These are phyloP conservation scores for Varroa destructor DNA, from an alignment of 1,140 invertebrate species.

Conservation along the genomic window DNA sequence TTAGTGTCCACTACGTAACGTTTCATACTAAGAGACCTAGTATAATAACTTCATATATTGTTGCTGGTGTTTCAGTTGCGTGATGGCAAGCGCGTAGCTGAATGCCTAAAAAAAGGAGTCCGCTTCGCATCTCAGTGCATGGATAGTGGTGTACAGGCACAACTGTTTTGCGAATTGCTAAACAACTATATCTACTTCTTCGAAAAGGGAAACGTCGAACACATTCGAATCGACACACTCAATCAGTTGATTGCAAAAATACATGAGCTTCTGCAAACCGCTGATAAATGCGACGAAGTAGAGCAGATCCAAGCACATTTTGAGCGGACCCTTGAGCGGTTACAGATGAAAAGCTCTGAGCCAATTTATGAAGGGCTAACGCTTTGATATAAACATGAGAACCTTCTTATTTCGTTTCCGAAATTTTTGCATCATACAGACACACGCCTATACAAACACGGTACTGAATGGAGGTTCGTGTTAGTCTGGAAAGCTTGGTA, in stretches of 20 bases:
- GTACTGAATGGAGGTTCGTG: no score
- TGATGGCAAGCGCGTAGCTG: constrained; percentile 76
- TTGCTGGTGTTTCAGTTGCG: constrained; percentile 50
- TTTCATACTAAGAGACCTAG: not conserved
- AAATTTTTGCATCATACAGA: no score
- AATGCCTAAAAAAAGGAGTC: constrained; percentile 88
- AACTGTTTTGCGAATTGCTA: constrained; percentile 82
- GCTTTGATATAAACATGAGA: not conserved
- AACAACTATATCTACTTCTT: constrained; percentile 89
- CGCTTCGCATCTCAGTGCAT: constrained; percentile 92
- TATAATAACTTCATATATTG: constrained; percentile 16
- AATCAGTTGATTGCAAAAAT: constrained; percentile 84
- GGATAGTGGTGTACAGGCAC: constrained; percentile 89
- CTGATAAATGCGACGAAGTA: constrained; percentile 83
- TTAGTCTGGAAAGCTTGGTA: no score
- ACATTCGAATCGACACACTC: constrained; percentile 56
- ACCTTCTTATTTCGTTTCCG: no score
- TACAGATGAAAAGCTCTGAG: constrained; percentile 43
- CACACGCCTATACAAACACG: no score
- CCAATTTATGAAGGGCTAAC: constrained; percentile 16
- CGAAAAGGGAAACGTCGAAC: constrained; percentile 65
- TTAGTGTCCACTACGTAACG: constrained; percentile 29
- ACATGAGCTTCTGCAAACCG: constrained; percentile 72
- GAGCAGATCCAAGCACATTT: constrained; percentile 92
- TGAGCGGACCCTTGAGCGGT: constrained; percentile 67